phyloP scores from a whole-genome alignment of 1,140 invertebrate species.

The Akabosia matsudoensis region DNA sequence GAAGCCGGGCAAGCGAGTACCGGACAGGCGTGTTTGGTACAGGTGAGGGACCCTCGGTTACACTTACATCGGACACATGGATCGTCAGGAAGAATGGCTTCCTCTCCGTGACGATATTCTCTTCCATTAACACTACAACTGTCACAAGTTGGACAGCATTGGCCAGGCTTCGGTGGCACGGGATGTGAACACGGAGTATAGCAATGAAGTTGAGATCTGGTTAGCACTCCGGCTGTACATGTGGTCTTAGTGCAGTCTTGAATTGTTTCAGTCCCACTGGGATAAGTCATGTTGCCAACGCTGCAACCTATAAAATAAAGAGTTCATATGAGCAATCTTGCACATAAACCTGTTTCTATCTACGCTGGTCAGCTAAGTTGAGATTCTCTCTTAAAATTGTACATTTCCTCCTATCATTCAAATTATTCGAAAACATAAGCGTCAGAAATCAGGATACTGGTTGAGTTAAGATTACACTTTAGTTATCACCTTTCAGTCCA shows the following conservation, averaged over 20 bases:
- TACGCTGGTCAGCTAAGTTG: too few species aligned
- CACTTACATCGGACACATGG: conserved; percentile 84
- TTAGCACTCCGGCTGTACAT: conserved; percentile 79
- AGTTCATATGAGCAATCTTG: conserved; percentile 16
- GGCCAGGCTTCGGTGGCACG: conserved; percentile 63
- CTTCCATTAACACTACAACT: conserved; percentile 73
- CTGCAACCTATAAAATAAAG: conserved; percentile 63
- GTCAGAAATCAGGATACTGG: too few species aligned
- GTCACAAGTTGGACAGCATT: conserved; percentile 79
- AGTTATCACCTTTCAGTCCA: too few species aligned
- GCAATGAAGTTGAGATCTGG: conserved; percentile 71
- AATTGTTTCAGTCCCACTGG: conserved; percentile 72
- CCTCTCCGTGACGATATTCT: conserved; percentile 65
- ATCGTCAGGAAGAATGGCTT: conserved; percentile 72
- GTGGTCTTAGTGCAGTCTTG: conserved; percentile 68
- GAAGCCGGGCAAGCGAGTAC: conserved; percentile 70
- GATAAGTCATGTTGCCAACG: conserved; percentile 66
- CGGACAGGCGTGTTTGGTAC: conserved; percentile 77
- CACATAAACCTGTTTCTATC: too few species aligned
- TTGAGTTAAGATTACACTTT: too few species aligned
- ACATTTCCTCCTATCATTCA: too few species aligned
- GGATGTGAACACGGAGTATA: conserved; percentile 73
- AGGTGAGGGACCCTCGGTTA: conserved; percentile 68
- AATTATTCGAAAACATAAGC: too few species aligned
- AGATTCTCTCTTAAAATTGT: too few species aligned